Base-by-base conservation (phyloP, 1,140 invertebrate genomes). In the Euschistus heros region DNA sequence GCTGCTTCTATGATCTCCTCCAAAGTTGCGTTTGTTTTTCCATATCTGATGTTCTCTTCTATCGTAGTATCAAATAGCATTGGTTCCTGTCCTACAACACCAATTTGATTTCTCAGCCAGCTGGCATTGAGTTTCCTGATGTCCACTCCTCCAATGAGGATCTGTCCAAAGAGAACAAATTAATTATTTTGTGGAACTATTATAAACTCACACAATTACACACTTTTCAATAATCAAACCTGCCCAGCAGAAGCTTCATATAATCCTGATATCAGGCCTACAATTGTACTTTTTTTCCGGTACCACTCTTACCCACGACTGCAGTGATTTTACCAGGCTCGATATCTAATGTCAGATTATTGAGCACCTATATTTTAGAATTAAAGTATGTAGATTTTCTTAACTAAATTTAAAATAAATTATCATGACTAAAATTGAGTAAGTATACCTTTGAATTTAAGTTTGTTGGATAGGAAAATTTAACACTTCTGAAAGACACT, bases 51-150 rank as follows among this genome's bases (percentile, higher is more conserved):
- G 74, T 91, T 92, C 73, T 89, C 86, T 22, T 76, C 80, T 18
- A 92, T 86, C 0, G 84, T 84, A 1, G 81, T 82, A 37, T 82
- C 84, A 69, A 91, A 91, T 0, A 91, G 75, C 15, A 87, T 81
- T 0, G 89, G 88, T 71, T 91, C 87, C 76, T 92, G 89, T 2
- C 86, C 84, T 0, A 91, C 89, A n/a, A 90, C 80, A 13, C 86
- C 87, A 57, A 90, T 84, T 55, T 84, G 80, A 14, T 77, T 75
- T 3, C 86, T 77, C 22, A 90, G 10, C 33, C 33, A 37, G 13
- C 33, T 37, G 6, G 13, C 33, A 37, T 37, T 37, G 33, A 37
- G 33, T 72, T 84, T 37, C 33, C 13, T 37, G 7, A 37, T 37
- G 13, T 37, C 33, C 5, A 37, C 33, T 37, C 33, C 33, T 37